A percentile compares a stretch with the other conserved stretches of the same genome.
Evolutionary conservation across 2,797 vertebrate genomes (phyloP).

Genomic region (Salmo trutta): DNA sequence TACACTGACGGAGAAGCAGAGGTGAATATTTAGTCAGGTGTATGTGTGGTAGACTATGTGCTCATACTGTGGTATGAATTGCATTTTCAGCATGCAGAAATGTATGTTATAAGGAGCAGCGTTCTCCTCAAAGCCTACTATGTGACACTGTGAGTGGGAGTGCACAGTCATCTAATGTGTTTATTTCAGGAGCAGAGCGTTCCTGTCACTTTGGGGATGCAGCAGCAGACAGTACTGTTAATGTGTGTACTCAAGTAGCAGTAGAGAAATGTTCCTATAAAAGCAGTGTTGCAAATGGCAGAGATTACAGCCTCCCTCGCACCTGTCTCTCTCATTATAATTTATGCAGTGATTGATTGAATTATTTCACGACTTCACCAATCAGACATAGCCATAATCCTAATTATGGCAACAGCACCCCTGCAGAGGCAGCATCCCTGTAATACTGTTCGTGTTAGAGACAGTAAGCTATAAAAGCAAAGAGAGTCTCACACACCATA

Average conservation of each 20-base stretch:
- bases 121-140: neutral
- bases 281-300: neutral
- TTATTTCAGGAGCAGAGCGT: neutral
- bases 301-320: neutral
- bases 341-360: neutral
- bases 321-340: neutral
- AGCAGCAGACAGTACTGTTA: neutral
- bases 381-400: neutral
- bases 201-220: neutral
- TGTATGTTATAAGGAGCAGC: neutral
- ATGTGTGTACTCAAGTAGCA: neutral
- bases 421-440: neutral
- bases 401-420: neutral
- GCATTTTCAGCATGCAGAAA: neutral
- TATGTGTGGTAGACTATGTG: neutral
- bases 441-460: neutral
- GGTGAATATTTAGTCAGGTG: constrained; percentile 15
- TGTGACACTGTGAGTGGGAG: neutral
- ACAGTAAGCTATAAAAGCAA: neutral
- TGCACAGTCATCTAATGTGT: neutral
- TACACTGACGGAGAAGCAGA: constrained; percentile 40
- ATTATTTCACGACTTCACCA: neutral
- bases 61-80: neutral
- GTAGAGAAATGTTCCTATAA: neutral
- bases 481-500: too few relatives aligned